phyloP scores from a whole-genome alignment of 1,140 invertebrate species.

The Gryon sp. region DNA sequence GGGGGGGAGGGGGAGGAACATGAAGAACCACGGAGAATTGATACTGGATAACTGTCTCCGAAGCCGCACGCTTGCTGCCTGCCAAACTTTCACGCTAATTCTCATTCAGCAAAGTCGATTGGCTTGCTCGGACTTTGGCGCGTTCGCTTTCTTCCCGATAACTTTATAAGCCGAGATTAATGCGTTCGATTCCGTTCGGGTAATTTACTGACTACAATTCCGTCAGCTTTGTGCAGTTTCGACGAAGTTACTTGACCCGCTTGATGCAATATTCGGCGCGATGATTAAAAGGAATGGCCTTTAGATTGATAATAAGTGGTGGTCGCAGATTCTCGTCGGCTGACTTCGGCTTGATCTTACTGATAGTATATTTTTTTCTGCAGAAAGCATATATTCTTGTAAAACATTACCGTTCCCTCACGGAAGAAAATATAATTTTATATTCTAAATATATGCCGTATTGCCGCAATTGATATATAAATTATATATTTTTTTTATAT shows the following conservation, averaged over 20 bases:
- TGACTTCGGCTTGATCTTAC: background rate
- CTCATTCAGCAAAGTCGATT: constrained; percentile 56
- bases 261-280: constrained; percentile 57
- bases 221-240: constrained; percentile 39
- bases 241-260: constrained; percentile 32
- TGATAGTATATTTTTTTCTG: too few species aligned
- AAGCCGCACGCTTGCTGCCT: constrained; percentile 25
- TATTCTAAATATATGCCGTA: too few species aligned
- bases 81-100: constrained; percentile 60
- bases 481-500: too few species aligned
- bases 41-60: constrained; percentile 44
- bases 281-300: constrained; percentile 58
- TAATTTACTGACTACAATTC: constrained; percentile 58
- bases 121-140: constrained; percentile 47
- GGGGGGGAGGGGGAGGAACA: background rate
- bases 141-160: constrained; percentile 53
- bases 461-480: too few species aligned
- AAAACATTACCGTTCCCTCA: too few species aligned
- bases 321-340: background rate
- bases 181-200: constrained; percentile 57
- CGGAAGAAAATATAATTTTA: too few species aligned
- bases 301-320: constrained; percentile 55
- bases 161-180: constrained; percentile 61
- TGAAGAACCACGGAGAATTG: constrained; percentile 19
- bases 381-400: too few species aligned